Percentiles rank a stretch among this genome's conserved stretches.
phyloP scores from a whole-genome alignment of 1,140 invertebrate genomes.

The Acyrthosiphon pisum region DNA sequence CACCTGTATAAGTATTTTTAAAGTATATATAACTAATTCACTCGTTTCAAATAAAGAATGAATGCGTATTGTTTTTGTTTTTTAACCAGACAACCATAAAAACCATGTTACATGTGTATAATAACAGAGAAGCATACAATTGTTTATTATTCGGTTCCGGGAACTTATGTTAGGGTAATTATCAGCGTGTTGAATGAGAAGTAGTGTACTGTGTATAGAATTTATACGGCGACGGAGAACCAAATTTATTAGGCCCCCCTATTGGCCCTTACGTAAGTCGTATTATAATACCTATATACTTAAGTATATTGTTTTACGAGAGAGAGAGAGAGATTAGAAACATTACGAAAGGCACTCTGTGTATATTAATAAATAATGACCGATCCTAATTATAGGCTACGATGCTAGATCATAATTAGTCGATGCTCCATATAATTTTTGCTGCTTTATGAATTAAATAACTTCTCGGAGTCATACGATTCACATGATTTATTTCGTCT shows the following conservation, averaged over 20 bases:
- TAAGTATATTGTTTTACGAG: background rate
- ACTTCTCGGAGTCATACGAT: background rate
- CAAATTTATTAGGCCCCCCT: background rate
- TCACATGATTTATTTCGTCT: conserved; percentile 31
- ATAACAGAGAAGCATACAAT: background rate
- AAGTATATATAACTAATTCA: background rate
- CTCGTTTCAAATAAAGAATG: background rate
- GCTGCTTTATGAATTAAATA: background rate
- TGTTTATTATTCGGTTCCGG: conserved; percentile 29
- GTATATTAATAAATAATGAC: conserved; percentile 31
- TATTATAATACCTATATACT: background rate
- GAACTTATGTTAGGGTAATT: conserved; percentile 22
- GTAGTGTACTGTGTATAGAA: background rate
- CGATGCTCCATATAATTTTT: conserved; percentile 36
- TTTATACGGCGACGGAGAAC: background rate
- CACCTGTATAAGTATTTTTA: conserved; percentile 43
- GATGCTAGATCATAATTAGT: conserved; percentile 37
- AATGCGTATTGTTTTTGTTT: conserved; percentile 25
- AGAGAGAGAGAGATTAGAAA: background rate
- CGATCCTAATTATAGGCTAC: conserved; percentile 37
- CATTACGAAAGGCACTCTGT: background rate
- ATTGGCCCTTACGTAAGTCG: background rate
- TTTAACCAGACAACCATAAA: conserved; percentile 6
- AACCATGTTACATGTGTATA: conserved; percentile 23
- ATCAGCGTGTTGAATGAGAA: conserved; percentile 24